Conservation (phyloP, 1,140 invertebrate genomes). For the Melanaphis sacchari region DNA sequence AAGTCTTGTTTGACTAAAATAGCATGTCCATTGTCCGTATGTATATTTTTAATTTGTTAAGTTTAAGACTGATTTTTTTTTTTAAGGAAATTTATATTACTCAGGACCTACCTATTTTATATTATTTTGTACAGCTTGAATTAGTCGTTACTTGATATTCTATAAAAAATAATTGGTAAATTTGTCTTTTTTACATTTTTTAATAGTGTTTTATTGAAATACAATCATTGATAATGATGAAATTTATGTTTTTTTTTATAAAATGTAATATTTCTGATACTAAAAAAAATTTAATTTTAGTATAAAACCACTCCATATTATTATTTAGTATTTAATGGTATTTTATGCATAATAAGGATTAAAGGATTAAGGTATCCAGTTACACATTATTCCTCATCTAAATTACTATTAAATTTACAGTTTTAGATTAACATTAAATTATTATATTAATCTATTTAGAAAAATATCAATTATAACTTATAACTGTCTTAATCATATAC, state of each 20-base stretch:
- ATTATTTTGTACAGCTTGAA: slow-evolving; percentile 39
- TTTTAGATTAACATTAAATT: too few relatives aligned
- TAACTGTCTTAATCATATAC: background rate
- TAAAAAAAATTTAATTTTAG: background rate
- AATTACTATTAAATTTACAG: too few relatives aligned
- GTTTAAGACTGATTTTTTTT: slow-evolving; percentile 57
- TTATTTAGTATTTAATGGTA: background rate
- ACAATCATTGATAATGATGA: slow-evolving; percentile 20
- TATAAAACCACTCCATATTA: background rate
- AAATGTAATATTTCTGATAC: background rate
- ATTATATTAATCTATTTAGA: too few relatives aligned
- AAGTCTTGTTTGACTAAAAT: background rate
- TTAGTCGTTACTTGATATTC: slow-evolving; percentile 34
- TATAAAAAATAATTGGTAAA: slow-evolving; percentile 31
- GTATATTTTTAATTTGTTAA: slow-evolving; percentile 51
- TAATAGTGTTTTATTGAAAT: slow-evolving; percentile 31
- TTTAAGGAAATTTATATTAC: background rate
- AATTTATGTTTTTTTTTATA: background rate
- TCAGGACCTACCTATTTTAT: slow-evolving; percentile 55
- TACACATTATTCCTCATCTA: background rate
- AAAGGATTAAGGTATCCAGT: background rate
- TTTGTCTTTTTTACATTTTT: slow-evolving; percentile 35
- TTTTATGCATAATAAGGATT: background rate
- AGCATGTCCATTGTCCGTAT: background rate
- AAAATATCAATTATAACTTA: background rate